Base-by-base conservation (phyloP, 2,797 vertebrate species). In the Rhinophrynus dorsalis region DNA sequence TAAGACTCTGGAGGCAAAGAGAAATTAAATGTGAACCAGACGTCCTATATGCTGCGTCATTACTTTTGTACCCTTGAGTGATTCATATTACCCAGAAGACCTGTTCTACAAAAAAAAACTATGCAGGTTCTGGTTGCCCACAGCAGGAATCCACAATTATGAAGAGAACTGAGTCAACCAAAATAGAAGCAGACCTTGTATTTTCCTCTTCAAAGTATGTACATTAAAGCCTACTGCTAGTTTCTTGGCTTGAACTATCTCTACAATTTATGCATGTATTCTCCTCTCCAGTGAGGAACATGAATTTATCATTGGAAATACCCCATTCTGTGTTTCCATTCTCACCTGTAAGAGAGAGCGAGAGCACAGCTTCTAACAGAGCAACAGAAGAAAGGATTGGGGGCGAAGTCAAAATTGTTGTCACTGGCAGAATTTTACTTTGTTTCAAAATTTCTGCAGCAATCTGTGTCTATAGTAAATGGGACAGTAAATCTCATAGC, bases 101-200 rank as follows among this genome's bases (percentile, higher is more conserved):
- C 68, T 72, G 60, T 58, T 64, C 50, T 71, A 62, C 51, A 71
- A 63, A 71, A 63, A 57, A 71, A 63, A 71, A 63, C 58, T 63
- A 37, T 56, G 58, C 54, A 58, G 26, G 69, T 73, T 73, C 59
- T 48, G 44, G 45, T 59, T 73, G 54, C 55, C 69, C 62, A 66
- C 52, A 45, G 62, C 55, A 73, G 62, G 62, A 54, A 56, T 29
- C 37, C 69, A 73, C 62, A 73, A 59, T 51, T 73, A 66, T 44
- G 69, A 50, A 73, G 45, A 72, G 61, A 65, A 73, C 45, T 73
- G 59, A 71, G 59, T 56, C 61, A 73, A 73, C 69, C 62, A 48
- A 73, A 59, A 73, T 58, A 65, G 61, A 58, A 72, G 56, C 44
- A 52, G 55, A 20, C 29, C 21, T 65, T 66, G 54, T 60, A 32